phyloP scores from a whole-genome alignment of 2,888 invertebrate genomes.

The Liposcelis brunnea region DNA sequence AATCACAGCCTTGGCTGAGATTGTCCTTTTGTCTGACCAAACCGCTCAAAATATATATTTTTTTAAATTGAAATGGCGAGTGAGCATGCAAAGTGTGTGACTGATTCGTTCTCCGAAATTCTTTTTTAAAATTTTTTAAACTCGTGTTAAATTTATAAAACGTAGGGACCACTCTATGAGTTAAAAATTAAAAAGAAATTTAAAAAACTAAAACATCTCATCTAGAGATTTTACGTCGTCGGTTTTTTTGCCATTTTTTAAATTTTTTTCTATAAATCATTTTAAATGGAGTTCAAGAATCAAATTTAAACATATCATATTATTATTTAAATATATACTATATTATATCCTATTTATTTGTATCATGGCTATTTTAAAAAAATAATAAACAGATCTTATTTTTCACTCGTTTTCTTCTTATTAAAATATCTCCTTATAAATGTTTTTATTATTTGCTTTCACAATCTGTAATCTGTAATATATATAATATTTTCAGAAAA shows the following conservation, averaged over 20 bases:
- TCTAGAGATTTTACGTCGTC: too few species aligned
- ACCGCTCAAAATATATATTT: background rate
- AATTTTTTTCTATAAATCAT: too few species aligned
- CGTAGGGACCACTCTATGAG: too few species aligned
- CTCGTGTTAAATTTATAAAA: too few species aligned
- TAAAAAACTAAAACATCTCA: too few species aligned
- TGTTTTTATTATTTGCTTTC: constrained; percentile 6
- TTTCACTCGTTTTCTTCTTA: background rate
- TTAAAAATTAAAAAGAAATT: too few species aligned
- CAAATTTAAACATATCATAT: too few species aligned
- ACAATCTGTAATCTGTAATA: background rate
- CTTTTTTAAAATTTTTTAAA: too few species aligned
- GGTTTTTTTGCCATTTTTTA: too few species aligned
- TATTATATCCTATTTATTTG: constrained; percentile 10
- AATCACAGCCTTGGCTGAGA: constrained; percentile 19
- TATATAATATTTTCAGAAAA: constrained; percentile 5
- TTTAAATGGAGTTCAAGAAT: too few species aligned
- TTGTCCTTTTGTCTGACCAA: constrained; percentile 14
- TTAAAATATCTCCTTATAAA: constrained; percentile 5
- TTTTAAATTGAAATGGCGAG: constrained; percentile 8
- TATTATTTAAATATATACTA: constrained; percentile 12
- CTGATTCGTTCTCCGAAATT: too few species aligned
- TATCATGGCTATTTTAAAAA: constrained; percentile 13
- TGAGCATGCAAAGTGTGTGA: constrained; percentile 11
- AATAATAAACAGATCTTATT: constrained; percentile 12